phyloP scores from a whole-genome alignment of 2,888 invertebrate genomes.

The Pammene fasciana region DNA sequence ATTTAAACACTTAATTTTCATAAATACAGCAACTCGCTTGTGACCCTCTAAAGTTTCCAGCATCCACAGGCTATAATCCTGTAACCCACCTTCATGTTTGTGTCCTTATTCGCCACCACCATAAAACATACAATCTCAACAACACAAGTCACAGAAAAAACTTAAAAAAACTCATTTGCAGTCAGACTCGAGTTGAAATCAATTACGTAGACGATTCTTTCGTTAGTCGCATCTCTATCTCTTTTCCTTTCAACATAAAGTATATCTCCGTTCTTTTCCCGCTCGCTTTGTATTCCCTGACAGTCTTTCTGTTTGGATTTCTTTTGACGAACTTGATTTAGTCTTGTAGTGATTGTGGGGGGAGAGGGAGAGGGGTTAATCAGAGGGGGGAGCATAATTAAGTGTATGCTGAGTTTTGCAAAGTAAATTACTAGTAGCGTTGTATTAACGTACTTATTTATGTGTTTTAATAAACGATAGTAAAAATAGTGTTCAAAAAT shows the following conservation, averaged over 20 bases:
- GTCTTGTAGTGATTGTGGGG: conserved; percentile 56
- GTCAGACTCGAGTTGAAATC: conserved; percentile 77
- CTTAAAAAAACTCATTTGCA: conserved; percentile 64
- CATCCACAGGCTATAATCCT: neutral
- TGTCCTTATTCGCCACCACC: neutral
- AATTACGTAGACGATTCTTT: conserved; percentile 82
- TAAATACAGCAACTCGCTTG: too few species aligned
- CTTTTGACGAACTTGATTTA: conserved; percentile 77
- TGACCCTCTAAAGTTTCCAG: neutral
- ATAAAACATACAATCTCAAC: conserved; percentile 8
- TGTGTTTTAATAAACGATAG: too few species aligned
- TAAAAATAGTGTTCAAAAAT: too few species aligned
- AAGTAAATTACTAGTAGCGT: neutral
- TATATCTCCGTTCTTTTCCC: conserved; percentile 42
- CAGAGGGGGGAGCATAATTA: conserved; percentile 15
- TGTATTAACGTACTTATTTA: too few species aligned
- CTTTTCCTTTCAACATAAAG: conserved; percentile 44
- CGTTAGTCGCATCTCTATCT: conserved; percentile 75
- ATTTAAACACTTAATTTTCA: too few species aligned
- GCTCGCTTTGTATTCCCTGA: conserved; percentile 71
- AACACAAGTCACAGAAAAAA: conserved; percentile 21
- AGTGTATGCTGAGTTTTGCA: neutral
- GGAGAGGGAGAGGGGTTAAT: conserved; percentile 14
- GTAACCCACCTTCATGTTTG: neutral
- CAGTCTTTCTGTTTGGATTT: conserved; percentile 68